Conservation (phyloP, 2,888 invertebrate genomes). For the Slavum lentiscoides region DNA sequence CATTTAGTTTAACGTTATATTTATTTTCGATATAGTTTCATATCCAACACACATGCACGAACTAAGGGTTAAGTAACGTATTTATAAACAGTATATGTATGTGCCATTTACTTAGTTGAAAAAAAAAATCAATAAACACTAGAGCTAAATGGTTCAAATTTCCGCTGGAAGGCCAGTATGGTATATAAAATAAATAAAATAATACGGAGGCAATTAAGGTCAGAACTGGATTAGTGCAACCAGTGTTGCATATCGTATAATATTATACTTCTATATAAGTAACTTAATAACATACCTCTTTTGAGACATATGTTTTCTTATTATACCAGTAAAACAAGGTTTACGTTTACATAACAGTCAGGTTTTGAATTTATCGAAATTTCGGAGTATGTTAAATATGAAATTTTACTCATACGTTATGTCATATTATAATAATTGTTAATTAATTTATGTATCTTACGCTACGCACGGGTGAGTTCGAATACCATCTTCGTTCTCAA, state of each 20-base stretch:
- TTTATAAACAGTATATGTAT: conserved; percentile 15
- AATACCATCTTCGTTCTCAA: no score
- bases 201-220: conserved; percentile 46
- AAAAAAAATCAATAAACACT: conserved; percentile 45
- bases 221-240: conserved; percentile 52
- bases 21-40: conserved; percentile 1
- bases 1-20: conserved; percentile 22
- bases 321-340: background rate
- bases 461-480: no score
- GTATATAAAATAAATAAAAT: conserved; percentile 34
- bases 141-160: conserved; percentile 47
- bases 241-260: conserved; percentile 28
- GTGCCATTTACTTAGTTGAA: conserved; percentile 24
- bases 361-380: background rate
- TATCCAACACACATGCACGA: background rate
- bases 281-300: conserved; percentile 23
- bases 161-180: conserved; percentile 35
- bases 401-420: no score
- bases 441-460: no score
- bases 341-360: background rate
- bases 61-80: conserved; percentile 16
- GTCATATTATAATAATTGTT: no score
- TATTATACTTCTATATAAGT: background rate
- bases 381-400: no score
- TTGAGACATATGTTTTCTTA: conserved; percentile 22